phyloP scores from a whole-genome alignment of 2,113 vertebrate species.

The Bothrops jararaca region DNA sequence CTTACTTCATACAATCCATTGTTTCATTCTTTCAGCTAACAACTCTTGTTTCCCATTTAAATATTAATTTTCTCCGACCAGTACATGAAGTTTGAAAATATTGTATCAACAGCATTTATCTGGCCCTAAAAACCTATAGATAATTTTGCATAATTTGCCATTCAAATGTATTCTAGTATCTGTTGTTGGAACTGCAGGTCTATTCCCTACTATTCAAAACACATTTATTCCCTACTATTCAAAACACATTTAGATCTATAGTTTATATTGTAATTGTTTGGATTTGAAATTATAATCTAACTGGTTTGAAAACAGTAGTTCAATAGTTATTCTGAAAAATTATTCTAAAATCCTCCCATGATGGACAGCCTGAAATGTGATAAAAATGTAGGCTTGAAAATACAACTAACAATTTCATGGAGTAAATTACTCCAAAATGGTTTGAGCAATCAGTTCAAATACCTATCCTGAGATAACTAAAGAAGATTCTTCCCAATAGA shows the following conservation, averaged over 20 bases:
- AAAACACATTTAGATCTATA: background rate
- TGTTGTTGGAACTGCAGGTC: background rate
- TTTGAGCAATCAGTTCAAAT: constrained; percentile 6
- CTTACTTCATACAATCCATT: background rate
- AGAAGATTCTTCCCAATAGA: background rate
- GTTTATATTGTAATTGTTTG: background rate
- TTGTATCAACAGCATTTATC: background rate
- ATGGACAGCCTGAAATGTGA: background rate
- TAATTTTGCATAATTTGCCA: background rate
- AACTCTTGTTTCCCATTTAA: background rate
- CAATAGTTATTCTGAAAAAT: background rate
- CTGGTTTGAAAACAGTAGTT: background rate
- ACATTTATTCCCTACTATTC: background rate
- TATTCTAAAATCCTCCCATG: background rate
- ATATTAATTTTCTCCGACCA: background rate
- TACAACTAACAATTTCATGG: constrained; percentile 23
- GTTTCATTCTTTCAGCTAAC: background rate
- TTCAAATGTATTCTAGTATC: background rate
- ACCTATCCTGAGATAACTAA: background rate
- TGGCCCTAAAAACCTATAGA: background rate
- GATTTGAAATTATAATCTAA: constrained; percentile 10
- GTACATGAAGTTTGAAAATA: background rate
- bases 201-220: background rate
- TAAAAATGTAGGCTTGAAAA: constrained; percentile 26
- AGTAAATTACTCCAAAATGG: background rate